These are phyloP conservation scores for Sceloporus undulatus DNA, from an alignment of 2,113 vertebrate species.

Conservation along the genomic window DNA sequence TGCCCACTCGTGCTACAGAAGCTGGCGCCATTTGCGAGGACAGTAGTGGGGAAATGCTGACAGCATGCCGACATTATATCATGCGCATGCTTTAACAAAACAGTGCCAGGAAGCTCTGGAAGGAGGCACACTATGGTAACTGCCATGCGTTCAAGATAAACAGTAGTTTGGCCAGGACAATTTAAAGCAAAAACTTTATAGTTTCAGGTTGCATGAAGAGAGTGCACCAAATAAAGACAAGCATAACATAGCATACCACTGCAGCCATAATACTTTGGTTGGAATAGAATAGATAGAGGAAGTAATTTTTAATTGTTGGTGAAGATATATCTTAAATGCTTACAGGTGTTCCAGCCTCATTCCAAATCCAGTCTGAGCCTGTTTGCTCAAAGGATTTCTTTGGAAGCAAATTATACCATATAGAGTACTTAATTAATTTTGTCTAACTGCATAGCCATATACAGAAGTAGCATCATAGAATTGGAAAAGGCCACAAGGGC, in stretches of 20 bases:
- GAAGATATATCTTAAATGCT: neutral
- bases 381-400: neutral
- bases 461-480: neutral
- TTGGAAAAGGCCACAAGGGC: too few relatives aligned
- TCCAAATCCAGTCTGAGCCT: neutral
- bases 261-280: neutral
- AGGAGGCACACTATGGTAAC: too few relatives aligned
- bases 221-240: neutral
- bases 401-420: neutral
- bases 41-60: neutral
- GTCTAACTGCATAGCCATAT: slow-evolving; percentile 4
- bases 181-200: neutral
- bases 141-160: neutral
- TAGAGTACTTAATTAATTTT: neutral
- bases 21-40: neutral
- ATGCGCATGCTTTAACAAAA: neutral
- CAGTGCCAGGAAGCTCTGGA: neutral
- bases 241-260: neutral
- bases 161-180: too few relatives aligned
- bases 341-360: neutral
- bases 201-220: neutral
- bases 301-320: neutral
- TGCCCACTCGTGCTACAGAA: neutral
- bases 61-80: neutral
- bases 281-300: neutral